These are phyloP conservation scores for Diabrotica virgifera DNA, from an alignment of 1,140 invertebrate genomes.

Conservation along the genomic window DNA sequence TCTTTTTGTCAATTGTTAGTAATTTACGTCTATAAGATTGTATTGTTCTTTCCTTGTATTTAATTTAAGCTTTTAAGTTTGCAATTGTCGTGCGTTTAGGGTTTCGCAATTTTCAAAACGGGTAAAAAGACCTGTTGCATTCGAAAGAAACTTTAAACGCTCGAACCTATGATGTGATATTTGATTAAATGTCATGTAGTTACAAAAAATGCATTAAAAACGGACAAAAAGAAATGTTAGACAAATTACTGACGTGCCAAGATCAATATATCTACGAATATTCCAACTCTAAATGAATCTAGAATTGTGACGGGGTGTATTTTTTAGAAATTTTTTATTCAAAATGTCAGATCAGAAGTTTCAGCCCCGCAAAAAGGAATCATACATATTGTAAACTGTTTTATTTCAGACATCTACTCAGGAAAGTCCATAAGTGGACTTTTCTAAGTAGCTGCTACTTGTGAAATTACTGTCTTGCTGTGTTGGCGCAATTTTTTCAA, in stretches of 20 bases:
- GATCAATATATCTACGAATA: neutral
- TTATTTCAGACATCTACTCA: too few species aligned
- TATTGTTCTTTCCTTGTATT: neutral
- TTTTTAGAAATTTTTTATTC: too few species aligned
- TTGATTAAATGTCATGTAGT: neutral
- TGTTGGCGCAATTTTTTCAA: too few species aligned
- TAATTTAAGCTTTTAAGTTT: neutral
- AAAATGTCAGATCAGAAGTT: too few species aligned
- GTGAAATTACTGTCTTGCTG: too few species aligned
- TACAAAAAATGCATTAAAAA: neutral
- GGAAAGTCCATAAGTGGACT: too few species aligned
- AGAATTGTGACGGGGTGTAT: too few species aligned
- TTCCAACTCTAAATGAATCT: too few species aligned
- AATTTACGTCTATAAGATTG: neutral
- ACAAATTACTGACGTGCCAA: neutral
- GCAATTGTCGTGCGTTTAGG: neutral
- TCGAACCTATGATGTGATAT: neutral
- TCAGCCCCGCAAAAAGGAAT: too few species aligned
- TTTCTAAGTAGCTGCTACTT: too few species aligned
- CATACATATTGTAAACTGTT: too few species aligned
- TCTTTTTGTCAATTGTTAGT: neutral
- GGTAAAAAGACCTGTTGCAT: neutral
- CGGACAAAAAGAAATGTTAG: conserved; percentile 1
- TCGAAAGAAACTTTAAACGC: neutral
- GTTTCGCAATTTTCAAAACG: neutral